Percentiles rank a stretch among this genome's conserved stretches.
Conservation (phyloP, 2,113 vertebrate genomes). For the Salminus brasiliensis region DNA sequence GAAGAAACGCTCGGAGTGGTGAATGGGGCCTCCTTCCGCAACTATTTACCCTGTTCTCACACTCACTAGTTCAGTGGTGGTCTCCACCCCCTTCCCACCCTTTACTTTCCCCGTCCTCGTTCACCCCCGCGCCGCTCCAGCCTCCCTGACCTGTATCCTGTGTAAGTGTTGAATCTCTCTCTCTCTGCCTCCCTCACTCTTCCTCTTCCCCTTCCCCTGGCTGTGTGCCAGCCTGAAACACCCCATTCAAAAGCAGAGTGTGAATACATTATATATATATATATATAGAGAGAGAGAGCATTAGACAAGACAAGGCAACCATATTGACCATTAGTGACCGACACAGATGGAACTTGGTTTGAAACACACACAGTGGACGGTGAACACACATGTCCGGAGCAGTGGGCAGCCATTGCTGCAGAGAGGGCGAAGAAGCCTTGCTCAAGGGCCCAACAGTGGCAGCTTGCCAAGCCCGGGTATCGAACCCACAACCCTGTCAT, state of each 20-base stretch:
- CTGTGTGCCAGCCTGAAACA: not conserved
- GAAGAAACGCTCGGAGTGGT: constrained; percentile 45
- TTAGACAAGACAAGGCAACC: too few relatives aligned
- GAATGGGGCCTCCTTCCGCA: constrained; percentile 41
- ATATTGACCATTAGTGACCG: too few relatives aligned
- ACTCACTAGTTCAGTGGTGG: constrained; percentile 35
- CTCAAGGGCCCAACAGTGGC: too few relatives aligned
- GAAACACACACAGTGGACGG: too few relatives aligned
- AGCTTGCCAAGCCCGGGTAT: too few relatives aligned
- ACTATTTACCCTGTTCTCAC: constrained; percentile 42
- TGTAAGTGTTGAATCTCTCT: constrained; percentile 34
- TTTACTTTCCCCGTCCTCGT: not conserved
- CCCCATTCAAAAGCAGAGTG: not conserved
- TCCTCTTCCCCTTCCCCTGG: constrained; percentile 32
- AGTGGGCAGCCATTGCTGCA: too few relatives aligned
- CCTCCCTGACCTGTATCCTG: constrained; percentile 33
- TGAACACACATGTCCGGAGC: too few relatives aligned
- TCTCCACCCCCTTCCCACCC: not conserved
- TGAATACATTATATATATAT: not conserved
- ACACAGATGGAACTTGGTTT: too few relatives aligned
- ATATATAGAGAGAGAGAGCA: too few relatives aligned
- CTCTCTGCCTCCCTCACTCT: not conserved
- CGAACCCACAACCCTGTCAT: too few relatives aligned
- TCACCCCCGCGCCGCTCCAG: not conserved
- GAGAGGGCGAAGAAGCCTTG: too few relatives aligned